Percentiles rank a stretch among this genome's conserved stretches.
Evolutionary conservation across 1,140 invertebrate species (phyloP).

Genomic region (Anadara kagoshimensis): DNA sequence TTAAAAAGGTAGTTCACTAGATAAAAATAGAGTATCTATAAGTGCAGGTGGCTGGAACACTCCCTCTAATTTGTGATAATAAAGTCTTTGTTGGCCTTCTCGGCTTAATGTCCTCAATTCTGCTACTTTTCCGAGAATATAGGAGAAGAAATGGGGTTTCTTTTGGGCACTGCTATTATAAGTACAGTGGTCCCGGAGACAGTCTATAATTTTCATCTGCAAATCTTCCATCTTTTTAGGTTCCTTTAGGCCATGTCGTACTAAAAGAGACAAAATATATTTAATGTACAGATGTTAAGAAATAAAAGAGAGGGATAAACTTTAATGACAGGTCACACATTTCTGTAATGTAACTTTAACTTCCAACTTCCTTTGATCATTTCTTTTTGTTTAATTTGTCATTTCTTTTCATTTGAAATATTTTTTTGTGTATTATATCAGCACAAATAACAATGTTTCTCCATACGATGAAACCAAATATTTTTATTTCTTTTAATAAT

Average conservation of each 20-base stretch:
- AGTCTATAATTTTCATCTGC: slow-evolving; percentile 96
- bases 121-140: slow-evolving; percentile 90
- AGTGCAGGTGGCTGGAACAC: slow-evolving; percentile 91
- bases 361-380: too few species aligned
- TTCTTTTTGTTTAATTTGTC: too few species aligned
- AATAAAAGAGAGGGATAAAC: too few species aligned
- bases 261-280: slow-evolving; percentile 81
- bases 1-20: slow-evolving; percentile 90
- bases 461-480: too few species aligned
- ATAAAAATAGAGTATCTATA: slow-evolving; percentile 95
- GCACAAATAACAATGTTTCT: too few species aligned
- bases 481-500: too few species aligned
- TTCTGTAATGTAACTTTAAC: too few species aligned
- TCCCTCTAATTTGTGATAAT: slow-evolving; percentile 94
- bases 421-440: too few species aligned
- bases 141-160: slow-evolving; percentile 93
- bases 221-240: slow-evolving; percentile 93
- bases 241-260: slow-evolving; percentile 93
- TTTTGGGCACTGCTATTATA: slow-evolving; percentile 92
- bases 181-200: slow-evolving; percentile 94
- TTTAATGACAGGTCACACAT: too few species aligned
- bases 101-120: slow-evolving; percentile 93
- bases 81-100: slow-evolving; percentile 94
- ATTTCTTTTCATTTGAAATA: too few species aligned
- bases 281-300: too few species aligned